Base-by-base conservation (phyloP, 1,140 invertebrate species). In the Babylonia areolata region DNA sequence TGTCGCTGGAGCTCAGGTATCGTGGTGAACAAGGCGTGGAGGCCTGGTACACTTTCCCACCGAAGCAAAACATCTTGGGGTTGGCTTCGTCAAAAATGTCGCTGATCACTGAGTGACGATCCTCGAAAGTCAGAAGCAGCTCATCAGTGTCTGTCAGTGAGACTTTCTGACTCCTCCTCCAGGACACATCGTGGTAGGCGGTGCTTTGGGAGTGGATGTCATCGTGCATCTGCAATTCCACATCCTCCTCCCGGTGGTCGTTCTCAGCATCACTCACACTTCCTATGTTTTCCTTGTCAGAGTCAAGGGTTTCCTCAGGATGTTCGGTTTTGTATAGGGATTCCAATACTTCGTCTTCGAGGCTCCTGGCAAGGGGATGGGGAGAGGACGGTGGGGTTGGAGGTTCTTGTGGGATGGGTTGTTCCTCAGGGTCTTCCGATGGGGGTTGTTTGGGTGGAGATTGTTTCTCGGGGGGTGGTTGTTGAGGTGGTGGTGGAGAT, bases 181-280 rank as follows among this genome's bases (percentile, higher is more conserved):
- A 39, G 40, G 77, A 37, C 17, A 86, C n/a, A 15, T 71, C 33
- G 12, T 39, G 33, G 64, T 64, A 85, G 5, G 37, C 9, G 75
- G 69, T 17, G 58, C 46, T 51, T 17, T 37, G 58, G 23, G 75
- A 35, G 1, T 46, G 73, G 37, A 84, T 79, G 20, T 88, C 75
- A 15, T 86, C 51, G 51, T 77, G 23, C 11, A 77, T 37, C 75
- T 77, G 37, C 20, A 37, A 40, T 17, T 84, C 73, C 23, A 82
- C 51, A 20, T 79, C 78, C 17, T 78, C 58, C 3, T 87, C 84
- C 5, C 39, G 42, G 12, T 58, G 81, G 35, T 88, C 80, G 23
- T 85, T 75, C 80, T 90, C 89, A 23, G 88, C 84, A 78, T 90
- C 89, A 84, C 90, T 90, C 37, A 89, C 91, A 85, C 89, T 89